Base-by-base conservation (phyloP, 2,797 vertebrate genomes). In the Sebastes steindachneri region DNA sequence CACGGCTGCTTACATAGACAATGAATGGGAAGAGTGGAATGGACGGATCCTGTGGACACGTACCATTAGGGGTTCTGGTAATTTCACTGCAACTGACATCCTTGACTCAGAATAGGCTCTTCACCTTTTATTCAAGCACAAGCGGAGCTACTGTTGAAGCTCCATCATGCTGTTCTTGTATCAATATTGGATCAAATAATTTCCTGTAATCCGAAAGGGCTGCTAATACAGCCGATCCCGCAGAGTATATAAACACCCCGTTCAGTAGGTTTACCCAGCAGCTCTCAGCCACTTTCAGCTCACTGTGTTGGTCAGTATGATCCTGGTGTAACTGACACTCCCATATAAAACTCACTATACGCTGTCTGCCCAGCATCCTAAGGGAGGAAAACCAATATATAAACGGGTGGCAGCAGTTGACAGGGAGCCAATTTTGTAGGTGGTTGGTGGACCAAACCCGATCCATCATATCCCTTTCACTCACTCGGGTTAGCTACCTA, bases 371-470 rank as follows among this genome's bases (percentile, higher is more conserved):
- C 17, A 14, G 69, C 57, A 77, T 72, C 68, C 45, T 55, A 64
- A 75, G 7, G 19, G 23, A 67, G 8, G 21, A 59, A 79, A 73
- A 45, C 19, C 37, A 28, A 54, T 53, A 54, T 53, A 65, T 12
- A 51, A 68, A 21, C 12, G 9, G 64, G 3, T 23, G 70, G 66
- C 25, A 26, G 33, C 23, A 48, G 37, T 21, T 69, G 26, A 62
- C 14, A 57, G 58, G 63, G 41, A 75, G 45, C 2, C 59, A 59
- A 59, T 85, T 81, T 33, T 80, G 9, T 25, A 63, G 26, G 31
- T 69, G 75, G 72, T 28, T 73, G 23, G 3, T 73, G 37, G 23
- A 76, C 37, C 26, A 75, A 41, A 64, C n/a, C 15, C 23, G 26
- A 60, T 73, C 53, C 60, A 41, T 35, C 48, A 15, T 3, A 19